Percentiles rank a stretch among this genome's conserved stretches.
Evolutionary conservation across 2,797 vertebrate species (phyloP).

Genomic region (Pantherophis vulpinus): DNA sequence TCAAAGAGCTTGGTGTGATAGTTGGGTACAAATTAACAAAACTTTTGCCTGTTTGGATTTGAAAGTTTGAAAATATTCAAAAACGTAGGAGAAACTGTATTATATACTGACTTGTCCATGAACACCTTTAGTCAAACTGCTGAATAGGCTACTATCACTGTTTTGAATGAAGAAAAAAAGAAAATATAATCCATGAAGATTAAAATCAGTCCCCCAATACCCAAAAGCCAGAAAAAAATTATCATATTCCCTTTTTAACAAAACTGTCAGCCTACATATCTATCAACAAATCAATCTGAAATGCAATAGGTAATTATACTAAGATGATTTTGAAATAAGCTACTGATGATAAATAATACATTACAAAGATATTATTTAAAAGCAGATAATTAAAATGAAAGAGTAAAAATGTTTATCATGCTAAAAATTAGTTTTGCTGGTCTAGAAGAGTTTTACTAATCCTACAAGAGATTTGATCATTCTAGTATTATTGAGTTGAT

Average conservation of each 20-base stretch:
- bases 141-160: constrained; percentile 16
- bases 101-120: neutral
- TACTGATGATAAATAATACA: constrained; percentile 10
- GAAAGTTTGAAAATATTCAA: neutral
- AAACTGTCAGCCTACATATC: constrained; percentile 47
- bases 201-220: constrained; percentile 19
- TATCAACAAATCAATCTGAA: constrained; percentile 48
- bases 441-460: constrained; percentile 32
- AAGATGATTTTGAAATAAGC: constrained; percentile 28
- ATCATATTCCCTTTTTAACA: constrained; percentile 34
- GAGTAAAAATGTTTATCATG: constrained; percentile 18
- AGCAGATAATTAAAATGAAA: constrained; percentile 38
- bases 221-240: constrained; percentile 44
- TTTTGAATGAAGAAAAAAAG: constrained; percentile 43
- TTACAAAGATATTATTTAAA: constrained; percentile 22
- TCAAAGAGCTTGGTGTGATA: neutral
- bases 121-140: constrained; percentile 12
- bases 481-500: constrained; percentile 11
- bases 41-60: neutral
- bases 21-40: neutral
- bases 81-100: neutral
- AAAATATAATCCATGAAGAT: constrained; percentile 36
- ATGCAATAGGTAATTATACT: constrained; percentile 42
- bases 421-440: constrained; percentile 29
- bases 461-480: neutral